These are phyloP conservation scores for Apogon talboti DNA, from an alignment of 2,797 vertebrate genomes.

Conservation along the genomic window DNA sequence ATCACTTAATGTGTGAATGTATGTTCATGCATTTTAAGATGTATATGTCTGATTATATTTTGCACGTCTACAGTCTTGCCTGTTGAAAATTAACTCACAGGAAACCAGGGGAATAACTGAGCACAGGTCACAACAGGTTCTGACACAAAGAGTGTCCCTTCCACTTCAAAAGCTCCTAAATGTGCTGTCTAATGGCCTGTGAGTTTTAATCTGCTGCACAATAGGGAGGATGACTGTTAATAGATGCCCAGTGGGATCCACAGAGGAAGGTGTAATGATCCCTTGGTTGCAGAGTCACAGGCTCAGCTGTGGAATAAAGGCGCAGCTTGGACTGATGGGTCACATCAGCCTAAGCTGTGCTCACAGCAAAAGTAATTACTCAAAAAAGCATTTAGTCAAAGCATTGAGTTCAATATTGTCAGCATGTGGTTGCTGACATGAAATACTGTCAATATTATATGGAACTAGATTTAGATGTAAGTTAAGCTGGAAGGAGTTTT, in stretches of 20 bases:
- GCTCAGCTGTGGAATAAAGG: conserved; percentile 35
- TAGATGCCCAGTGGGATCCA: conserved; percentile 26
- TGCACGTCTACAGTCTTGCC: conserved; percentile 71
- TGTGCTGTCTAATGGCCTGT: conserved; percentile 81
- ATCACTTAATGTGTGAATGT: conserved; percentile 19
- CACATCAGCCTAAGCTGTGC: conserved; percentile 15
- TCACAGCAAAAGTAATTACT: conserved; percentile 14
- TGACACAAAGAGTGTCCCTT: conserved; percentile 80
- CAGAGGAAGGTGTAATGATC: conserved; percentile 36
- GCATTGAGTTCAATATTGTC: not conserved
- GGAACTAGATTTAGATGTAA: too few relatives aligned
- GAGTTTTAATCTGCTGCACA: conserved; percentile 79
- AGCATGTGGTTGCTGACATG: not conserved
- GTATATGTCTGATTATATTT: conserved; percentile 79
- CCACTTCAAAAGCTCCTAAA: conserved; percentile 63
- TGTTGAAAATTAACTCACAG: conserved; percentile 81
- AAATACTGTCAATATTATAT: not conserved
- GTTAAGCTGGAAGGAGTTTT: too few relatives aligned
- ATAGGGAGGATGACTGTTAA: conserved; percentile 51
- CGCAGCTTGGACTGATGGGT: conserved; percentile 13
- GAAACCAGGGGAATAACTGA: conserved; percentile 83
- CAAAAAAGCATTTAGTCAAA: not conserved
- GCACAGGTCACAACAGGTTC: conserved; percentile 75
- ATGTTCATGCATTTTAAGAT: conserved; percentile 28
- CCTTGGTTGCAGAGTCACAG: conserved; percentile 24